Evolutionary conservation across 2,797 vertebrate species (phyloP).

Genomic region (Thunnus albacares): DNA sequence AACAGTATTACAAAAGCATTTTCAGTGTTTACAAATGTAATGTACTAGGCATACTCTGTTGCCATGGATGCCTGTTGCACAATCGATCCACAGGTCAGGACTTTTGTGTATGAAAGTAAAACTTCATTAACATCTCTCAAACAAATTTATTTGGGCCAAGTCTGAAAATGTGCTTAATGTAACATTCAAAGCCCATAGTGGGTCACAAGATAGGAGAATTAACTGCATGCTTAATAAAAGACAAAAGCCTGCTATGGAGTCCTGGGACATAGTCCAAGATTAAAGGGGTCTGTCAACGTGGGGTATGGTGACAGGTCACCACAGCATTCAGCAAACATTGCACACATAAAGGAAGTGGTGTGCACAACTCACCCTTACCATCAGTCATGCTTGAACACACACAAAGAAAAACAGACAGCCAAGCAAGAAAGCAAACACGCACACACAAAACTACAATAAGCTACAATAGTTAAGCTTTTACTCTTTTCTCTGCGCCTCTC

Average conservation of each 20-base stretch:
- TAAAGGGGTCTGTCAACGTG: conserved; percentile 8
- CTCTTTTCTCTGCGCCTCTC: conserved; percentile 38
- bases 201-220: conserved; percentile 34
- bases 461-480: conserved; percentile 36
- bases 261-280: conserved; percentile 40
- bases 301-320: conserved; percentile 55
- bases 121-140: not conserved
- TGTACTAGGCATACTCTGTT: not conserved
- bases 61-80: not conserved
- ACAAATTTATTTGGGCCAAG: not conserved
- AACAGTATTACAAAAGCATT: not conserved
- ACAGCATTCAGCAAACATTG: conserved; percentile 59
- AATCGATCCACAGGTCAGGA: not conserved
- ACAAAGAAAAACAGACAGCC: conserved; percentile 39
- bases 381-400: conserved; percentile 46
- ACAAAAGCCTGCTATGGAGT: conserved; percentile 14
- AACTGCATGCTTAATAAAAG: conserved; percentile 23
- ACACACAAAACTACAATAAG: conserved; percentile 28
- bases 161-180: not conserved
- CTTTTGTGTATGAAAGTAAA: not conserved
- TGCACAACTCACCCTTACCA: conserved; percentile 16
- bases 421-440: conserved; percentile 23
- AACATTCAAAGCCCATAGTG: not conserved
- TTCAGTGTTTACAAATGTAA: not conserved
- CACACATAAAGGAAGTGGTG: conserved; percentile 48